Evolutionary conservation across 2,113 vertebrate species (phyloP).

Genomic region (Eleginops maclovinus): DNA sequence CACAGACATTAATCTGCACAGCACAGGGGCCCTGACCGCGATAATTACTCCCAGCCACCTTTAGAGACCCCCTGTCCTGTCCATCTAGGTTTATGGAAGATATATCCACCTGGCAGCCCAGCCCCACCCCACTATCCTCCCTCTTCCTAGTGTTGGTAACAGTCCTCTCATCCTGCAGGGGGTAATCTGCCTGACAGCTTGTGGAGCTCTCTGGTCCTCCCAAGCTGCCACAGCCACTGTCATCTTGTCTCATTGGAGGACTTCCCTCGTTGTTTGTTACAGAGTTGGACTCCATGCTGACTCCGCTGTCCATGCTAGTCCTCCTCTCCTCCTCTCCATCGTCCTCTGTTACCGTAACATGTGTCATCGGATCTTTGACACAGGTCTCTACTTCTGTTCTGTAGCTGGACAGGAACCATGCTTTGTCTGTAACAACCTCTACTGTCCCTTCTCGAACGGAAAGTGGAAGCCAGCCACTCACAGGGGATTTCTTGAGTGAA

Average conservation of each 20-base stretch:
- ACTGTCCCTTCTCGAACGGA: conserved; percentile 55
- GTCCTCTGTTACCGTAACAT: background rate
- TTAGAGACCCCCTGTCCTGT: conserved; percentile 46
- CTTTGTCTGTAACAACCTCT: conserved; percentile 81
- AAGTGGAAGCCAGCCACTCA: conserved; percentile 76
- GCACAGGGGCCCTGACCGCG: conserved; percentile 65
- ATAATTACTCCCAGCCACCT: conserved; percentile 56
- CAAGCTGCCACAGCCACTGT: conserved; percentile 83
- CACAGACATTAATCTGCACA: conserved; percentile 25
- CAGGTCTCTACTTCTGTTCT: conserved; percentile 25
- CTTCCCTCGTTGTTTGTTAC: background rate
- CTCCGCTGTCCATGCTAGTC: conserved; percentile 79
- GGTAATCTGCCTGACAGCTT: conserved; percentile 50
- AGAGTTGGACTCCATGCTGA: conserved; percentile 63
- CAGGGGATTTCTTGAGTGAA: conserved; percentile 72
- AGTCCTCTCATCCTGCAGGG: conserved; percentile 45
- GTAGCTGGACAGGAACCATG: conserved; percentile 75
- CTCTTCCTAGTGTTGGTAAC: background rate
- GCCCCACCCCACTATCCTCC: conserved; percentile 71
- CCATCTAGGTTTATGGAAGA: conserved; percentile 52
- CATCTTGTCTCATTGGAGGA: conserved; percentile 60
- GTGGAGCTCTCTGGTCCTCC: conserved; percentile 68
- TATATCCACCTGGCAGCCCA: conserved; percentile 52
- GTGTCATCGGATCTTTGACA: background rate
- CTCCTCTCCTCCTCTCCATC: conserved; percentile 62